These are phyloP conservation scores for Camponotus fellah DNA, from an alignment of 2,888 invertebrate genomes.

Conservation along the genomic window DNA sequence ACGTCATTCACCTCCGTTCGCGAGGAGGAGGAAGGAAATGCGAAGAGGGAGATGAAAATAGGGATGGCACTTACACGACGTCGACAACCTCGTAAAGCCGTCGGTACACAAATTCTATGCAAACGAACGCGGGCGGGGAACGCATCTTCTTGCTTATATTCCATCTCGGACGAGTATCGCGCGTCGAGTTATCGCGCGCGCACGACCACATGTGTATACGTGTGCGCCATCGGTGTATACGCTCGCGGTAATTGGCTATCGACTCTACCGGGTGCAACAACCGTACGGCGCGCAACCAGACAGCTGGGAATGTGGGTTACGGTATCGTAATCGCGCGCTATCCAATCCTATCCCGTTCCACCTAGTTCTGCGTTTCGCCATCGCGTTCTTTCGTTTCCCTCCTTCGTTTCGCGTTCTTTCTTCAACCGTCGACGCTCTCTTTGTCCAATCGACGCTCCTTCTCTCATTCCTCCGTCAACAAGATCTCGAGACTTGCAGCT, in stretches of 20 bases:
- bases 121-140: conserved; percentile 54
- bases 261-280: conserved; percentile 65
- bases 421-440: background rate
- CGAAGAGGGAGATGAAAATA: conserved; percentile 51
- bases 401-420: background rate
- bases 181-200: conserved; percentile 43
- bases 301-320: conserved; percentile 62
- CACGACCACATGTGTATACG: conserved; percentile 20
- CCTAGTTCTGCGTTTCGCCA: conserved; percentile 41
- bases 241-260: conserved; percentile 71
- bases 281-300: conserved; percentile 61
- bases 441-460: background rate
- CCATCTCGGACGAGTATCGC: conserved; percentile 53
- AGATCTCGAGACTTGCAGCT: conserved; percentile 22
- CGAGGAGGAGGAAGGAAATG: conserved; percentile 38
- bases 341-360: conserved; percentile 35
- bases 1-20: conserved; percentile 6
- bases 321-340: conserved; percentile 53
- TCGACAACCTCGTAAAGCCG: conserved; percentile 57
- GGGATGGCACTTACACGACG: conserved; percentile 51
- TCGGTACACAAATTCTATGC: conserved; percentile 59
- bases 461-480: background rate
- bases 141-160: conserved; percentile 57
- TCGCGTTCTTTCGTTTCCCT: background rate
- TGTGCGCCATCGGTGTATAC: conserved; percentile 51